These are phyloP conservation scores for Dyspetes luteomarginatus DNA, from an alignment of 2,888 invertebrate genomes.

Conservation along the genomic window DNA sequence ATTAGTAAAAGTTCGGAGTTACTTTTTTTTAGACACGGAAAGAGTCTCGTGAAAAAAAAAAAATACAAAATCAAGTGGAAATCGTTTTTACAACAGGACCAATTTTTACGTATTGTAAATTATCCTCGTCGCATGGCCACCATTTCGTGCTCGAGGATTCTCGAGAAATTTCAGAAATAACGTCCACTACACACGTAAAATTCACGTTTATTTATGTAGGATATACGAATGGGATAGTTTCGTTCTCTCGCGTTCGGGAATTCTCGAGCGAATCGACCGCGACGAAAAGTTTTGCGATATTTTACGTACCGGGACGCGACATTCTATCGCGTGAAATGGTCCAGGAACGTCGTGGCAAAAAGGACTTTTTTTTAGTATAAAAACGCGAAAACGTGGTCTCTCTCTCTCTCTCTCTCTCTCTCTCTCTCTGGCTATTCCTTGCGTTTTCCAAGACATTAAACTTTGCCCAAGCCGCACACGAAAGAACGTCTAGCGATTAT, in stretches of 20 bases:
- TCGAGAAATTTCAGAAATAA: constrained; percentile 47
- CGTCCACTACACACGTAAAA: constrained; percentile 39
- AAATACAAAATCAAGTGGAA: constrained; percentile 28
- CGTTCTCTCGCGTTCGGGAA: constrained; percentile 44
- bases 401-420: neutral
- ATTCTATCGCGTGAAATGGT: constrained; percentile 40
- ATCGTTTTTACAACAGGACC: constrained; percentile 9
- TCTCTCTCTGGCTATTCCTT: constrained; percentile 42
- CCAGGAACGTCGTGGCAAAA: neutral
- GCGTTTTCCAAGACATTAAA: constrained; percentile 58
- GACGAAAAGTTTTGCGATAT: constrained; percentile 62
- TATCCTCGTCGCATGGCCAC: constrained; percentile 18
- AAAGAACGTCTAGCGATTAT: constrained; percentile 53
- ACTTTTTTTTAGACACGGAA: neutral
- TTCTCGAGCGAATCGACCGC: constrained; percentile 55
- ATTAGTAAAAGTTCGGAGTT: neutral
- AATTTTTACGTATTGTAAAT: constrained; percentile 41
- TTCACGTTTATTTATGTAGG: neutral
- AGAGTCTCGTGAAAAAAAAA: neutral
- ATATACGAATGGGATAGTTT: neutral
- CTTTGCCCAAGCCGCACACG: constrained; percentile 21
- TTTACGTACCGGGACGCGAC: constrained; percentile 52
- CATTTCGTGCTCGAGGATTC: constrained; percentile 9
- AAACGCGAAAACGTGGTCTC: constrained; percentile 26
- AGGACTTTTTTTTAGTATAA: neutral